A percentile compares a stretch with the other conserved stretches of the same genome.
Evolutionary conservation across 2,797 vertebrate genomes (phyloP).

Genomic region (Diplodus sargus): DNA sequence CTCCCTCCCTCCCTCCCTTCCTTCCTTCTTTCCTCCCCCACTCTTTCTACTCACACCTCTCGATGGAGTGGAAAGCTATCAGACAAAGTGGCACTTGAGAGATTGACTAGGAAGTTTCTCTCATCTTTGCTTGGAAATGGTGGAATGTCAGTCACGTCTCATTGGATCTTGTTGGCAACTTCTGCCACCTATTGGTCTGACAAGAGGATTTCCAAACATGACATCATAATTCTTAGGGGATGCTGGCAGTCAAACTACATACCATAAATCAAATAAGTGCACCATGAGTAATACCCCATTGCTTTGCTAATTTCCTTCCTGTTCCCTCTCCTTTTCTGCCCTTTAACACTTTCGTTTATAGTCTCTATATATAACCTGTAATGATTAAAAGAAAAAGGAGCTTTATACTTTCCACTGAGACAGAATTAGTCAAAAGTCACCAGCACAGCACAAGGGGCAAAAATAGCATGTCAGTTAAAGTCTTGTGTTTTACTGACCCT

Average conservation of each 20-base stretch:
- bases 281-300: slow-evolving; percentile 20
- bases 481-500: slow-evolving; percentile 11
- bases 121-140: slow-evolving; percentile 79
- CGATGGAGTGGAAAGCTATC: slow-evolving; percentile 79
- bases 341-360: slow-evolving; percentile 3
- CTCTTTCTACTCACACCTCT: slow-evolving; percentile 76
- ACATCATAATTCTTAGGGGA: slow-evolving; percentile 48
- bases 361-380: neutral
- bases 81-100: slow-evolving; percentile 84
- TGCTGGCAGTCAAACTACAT: slow-evolving; percentile 28
- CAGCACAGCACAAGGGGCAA: neutral
- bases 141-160: slow-evolving; percentile 73
- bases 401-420: slow-evolving; percentile 3
- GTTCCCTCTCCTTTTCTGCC: slow-evolving; percentile 1
- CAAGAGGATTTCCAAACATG: slow-evolving; percentile 69
- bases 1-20: slow-evolving; percentile 36
- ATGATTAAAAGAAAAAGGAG: slow-evolving; percentile 3
- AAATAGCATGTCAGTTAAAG: slow-evolving; percentile 18
- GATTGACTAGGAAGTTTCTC: slow-evolving; percentile 80
- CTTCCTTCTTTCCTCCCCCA: slow-evolving; percentile 56
- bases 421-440: slow-evolving; percentile 11
- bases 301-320: neutral
- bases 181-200: slow-evolving; percentile 86
- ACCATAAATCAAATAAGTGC: slow-evolving; percentile 47
- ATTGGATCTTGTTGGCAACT: slow-evolving; percentile 71